Base-by-base conservation (phyloP, 2,113 vertebrate species). In the Hippocampus comes region DNA sequence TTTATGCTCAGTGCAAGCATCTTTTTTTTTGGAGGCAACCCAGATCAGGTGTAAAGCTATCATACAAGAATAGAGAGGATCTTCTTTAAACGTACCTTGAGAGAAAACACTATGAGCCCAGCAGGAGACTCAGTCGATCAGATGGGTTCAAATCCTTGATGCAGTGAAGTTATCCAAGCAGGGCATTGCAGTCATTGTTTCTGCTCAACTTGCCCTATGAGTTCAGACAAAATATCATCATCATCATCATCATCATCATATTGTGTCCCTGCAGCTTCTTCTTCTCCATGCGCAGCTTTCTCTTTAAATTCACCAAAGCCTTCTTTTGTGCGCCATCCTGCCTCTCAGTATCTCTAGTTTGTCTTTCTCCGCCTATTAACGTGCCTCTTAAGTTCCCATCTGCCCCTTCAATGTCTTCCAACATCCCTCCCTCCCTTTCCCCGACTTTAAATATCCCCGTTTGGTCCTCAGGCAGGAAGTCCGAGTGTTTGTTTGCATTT, bases 401-500 rank as follows among this genome's bases (percentile, higher is more conserved):
- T n/a, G 1, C 49, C 49, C 18, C 49, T 51, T 51, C 49, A 51
- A 21, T 20, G 49, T 18, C 14, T 72, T 73, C 70, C 57, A 65
- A 41, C n/a, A 27, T 76, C 70, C 77, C 79, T 86, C 82, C 75
- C 81, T 87, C 63, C 23, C n/a, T 61, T n/a, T 17, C 27, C 17
- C 83, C 74, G 53, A 48, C 70, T 71, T 68, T 63, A 72, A 79
- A 78, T 77, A 71, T 70, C 12, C 67, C 53, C 78, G 70, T 86
- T 78, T 80, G 65, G 72, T 67, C 57, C 75, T 64, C 63, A 78
- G 78, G 80, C 86, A 89, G 89, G 89, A 91, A 89, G 88, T 87
- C 76, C 74, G 79, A 79, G 64, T 67, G 64, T 78, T 76, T 88
- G 86, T 88, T 90, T 89, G 87, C 65, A 83, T 88, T 84, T 67